Conservation (phyloP, 2,888 invertebrate species). For the Taphrorychus bicolor region DNA sequence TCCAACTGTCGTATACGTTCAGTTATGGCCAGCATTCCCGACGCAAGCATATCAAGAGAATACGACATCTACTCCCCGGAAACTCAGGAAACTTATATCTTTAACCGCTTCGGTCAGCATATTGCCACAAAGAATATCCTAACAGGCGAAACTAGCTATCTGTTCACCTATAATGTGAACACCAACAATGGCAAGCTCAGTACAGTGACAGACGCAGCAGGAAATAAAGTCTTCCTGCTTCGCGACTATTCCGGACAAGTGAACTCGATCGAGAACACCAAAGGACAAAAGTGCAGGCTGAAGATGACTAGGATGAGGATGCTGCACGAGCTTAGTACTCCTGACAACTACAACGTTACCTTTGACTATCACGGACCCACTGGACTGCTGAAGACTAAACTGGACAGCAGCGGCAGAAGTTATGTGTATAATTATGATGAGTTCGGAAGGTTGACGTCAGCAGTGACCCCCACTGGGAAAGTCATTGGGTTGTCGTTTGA, state of each 20-base stretch:
- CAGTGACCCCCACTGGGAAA: conserved; percentile 95
- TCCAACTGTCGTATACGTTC: conserved; percentile 88
- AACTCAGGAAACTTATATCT: conserved; percentile 92
- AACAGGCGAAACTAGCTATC: conserved; percentile 92
- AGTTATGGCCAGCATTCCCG: conserved; percentile 88
- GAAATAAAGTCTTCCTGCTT: conserved; percentile 82
- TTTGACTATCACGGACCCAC: conserved; percentile 93
- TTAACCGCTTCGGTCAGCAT: conserved; percentile 95
- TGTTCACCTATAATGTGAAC: conserved; percentile 95
- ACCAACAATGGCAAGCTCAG: conserved; percentile 95
- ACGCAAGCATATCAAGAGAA: conserved; percentile 81
- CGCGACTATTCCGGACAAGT: conserved; percentile 87
- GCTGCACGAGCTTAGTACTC: conserved; percentile 88
- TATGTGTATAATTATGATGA: conserved; percentile 95
- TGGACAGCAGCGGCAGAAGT: conserved; percentile 88
- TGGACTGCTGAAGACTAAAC: conserved; percentile 85
- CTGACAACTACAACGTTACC: conserved; percentile 92
- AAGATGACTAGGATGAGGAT: conserved; percentile 93
- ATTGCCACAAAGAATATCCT: conserved; percentile 92
- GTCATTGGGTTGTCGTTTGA: conserved; percentile 88
- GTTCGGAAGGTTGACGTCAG: conserved; percentile 89
- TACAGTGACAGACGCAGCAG: conserved; percentile 92
- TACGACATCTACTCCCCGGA: conserved; percentile 96
- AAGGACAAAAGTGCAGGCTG: conserved; percentile 89
- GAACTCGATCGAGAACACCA: conserved; percentile 93